These are phyloP conservation scores for Simalia tracyae DNA, from an alignment of 2,797 vertebrate species.

Conservation along the genomic window DNA sequence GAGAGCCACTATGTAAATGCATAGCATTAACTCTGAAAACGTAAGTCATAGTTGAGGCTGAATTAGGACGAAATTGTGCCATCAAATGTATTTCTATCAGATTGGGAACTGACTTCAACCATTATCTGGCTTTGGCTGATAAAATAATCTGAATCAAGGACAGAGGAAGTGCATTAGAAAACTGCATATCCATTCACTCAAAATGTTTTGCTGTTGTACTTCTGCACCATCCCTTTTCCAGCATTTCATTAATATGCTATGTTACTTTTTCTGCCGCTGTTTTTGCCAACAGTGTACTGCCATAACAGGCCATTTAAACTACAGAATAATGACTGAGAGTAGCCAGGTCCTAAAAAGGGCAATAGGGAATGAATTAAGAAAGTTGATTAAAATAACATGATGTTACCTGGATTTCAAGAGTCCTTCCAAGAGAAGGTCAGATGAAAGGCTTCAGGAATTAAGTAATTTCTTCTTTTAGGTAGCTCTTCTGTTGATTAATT, in stretches of 20 bases:
- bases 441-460: not conserved
- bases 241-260: not conserved
- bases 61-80: conserved; percentile 15
- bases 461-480: not conserved
- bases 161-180: not conserved
- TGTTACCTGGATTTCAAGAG: not conserved
- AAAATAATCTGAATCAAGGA: conserved; percentile 2
- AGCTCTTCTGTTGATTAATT: not conserved
- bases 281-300: not conserved
- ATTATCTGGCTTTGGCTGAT: conserved; percentile 6
- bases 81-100: conserved; percentile 27
- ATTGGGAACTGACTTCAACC: not conserved
- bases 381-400: not conserved
- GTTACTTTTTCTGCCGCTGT: not conserved
- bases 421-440: not conserved
- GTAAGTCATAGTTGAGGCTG: not conserved
- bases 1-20: conserved; percentile 10
- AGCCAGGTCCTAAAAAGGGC: not conserved
- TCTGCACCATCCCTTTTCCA: not conserved
- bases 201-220: conserved; percentile 13
- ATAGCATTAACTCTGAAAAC: not conserved
- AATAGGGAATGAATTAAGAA: not conserved
- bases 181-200: not conserved
- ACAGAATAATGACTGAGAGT: not conserved
- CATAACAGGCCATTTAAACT: not conserved